Evolutionary conservation across 2,113 vertebrate species (phyloP).

Genomic region (Triplophysa rosa): DNA sequence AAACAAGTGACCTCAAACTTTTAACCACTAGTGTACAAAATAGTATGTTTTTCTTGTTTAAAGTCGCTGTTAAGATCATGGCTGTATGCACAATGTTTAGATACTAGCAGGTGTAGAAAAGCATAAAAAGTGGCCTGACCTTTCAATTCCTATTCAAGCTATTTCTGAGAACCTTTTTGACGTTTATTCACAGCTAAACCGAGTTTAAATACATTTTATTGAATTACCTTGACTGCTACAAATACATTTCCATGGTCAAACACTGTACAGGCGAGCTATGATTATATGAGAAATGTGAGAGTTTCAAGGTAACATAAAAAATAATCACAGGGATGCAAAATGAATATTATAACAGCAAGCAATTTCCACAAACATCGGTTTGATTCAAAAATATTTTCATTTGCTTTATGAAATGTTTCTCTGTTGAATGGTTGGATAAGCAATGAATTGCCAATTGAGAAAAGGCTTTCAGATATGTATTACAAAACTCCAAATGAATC

Average conservation of each 20-base stretch:
- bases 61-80: too few species aligned
- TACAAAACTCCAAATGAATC: background rate
- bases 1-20: too few species aligned
- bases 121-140: too few species aligned
- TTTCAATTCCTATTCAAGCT: too few species aligned
- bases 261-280: background rate
- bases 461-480: slow-evolving; percentile 3
- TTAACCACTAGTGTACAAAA: too few species aligned
- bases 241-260: background rate
- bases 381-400: background rate
- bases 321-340: background rate
- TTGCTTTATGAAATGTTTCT: background rate
- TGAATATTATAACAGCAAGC: background rate
- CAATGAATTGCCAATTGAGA: background rate
- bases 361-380: background rate
- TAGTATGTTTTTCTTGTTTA: too few species aligned
- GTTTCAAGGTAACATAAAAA: slow-evolving; percentile 1
- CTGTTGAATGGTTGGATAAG: background rate
- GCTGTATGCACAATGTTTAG: too few species aligned
- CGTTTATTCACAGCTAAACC: too few species aligned
- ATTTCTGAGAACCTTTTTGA: too few species aligned
- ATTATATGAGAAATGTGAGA: background rate
- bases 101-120: too few species aligned
- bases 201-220: background rate
- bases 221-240: background rate